phyloP scores from a whole-genome alignment of 2,113 vertebrate genomes.

The Neogobius melanostomus region DNA sequence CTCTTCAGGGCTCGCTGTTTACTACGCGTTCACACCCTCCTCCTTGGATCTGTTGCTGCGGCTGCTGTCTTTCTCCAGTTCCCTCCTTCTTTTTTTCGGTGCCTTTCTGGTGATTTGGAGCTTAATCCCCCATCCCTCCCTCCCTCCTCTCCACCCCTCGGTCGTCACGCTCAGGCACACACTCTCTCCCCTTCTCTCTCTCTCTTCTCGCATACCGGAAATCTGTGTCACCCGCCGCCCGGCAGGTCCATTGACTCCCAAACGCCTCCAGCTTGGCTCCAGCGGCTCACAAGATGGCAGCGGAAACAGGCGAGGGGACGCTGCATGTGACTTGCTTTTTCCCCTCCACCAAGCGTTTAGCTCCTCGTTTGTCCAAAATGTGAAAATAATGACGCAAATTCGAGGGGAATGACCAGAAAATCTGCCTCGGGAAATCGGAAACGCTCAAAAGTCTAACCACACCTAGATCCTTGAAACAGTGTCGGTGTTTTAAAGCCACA shows the following conservation, averaged over 20 bases:
- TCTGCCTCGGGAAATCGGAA: no score
- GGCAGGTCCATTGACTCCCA: conserved; percentile 77
- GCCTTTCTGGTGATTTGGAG: conserved; percentile 76
- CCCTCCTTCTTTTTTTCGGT: conserved; percentile 48
- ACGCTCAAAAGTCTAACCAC: no score
- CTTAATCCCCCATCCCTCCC: conserved; percentile 61
- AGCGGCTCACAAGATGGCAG: conserved; percentile 77
- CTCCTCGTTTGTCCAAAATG: background rate
- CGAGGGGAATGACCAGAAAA: background rate
- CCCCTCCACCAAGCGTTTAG: background rate
- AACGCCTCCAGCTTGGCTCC: conserved; percentile 77
- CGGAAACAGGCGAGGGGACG: conserved; percentile 51
- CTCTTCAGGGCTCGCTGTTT: background rate
- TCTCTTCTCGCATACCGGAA: conserved; percentile 57
- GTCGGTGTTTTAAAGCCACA: no score
- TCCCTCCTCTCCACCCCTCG: conserved; percentile 18
- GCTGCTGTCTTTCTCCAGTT: conserved; percentile 1
- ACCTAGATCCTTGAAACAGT: no score
- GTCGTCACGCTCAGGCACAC: conserved; percentile 53
- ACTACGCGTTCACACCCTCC: background rate
- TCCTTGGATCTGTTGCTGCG: background rate
- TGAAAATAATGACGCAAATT: background rate
- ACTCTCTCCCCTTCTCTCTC: conserved; percentile 24
- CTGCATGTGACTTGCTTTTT: conserved; percentile 7
- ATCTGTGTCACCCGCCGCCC: conserved; percentile 78